A percentile compares a stretch with the other conserved stretches of the same genome.
Conservation (phyloP, 2,113 vertebrate genomes). For the Sturnira hondurensis region DNA sequence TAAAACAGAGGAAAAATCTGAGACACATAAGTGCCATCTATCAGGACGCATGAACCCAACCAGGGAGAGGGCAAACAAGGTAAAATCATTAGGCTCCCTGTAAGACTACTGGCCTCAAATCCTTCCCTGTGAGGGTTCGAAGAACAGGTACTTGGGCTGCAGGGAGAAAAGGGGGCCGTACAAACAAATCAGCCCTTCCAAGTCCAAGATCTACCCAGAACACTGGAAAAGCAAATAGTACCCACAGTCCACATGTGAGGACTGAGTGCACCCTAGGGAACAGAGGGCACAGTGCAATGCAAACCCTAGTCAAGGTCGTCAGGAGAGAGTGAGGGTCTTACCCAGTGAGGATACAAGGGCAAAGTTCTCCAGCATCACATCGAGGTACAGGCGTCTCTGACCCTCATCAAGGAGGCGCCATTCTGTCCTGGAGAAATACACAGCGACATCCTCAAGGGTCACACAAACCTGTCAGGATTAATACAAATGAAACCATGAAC, state of each 20-base stretch:
- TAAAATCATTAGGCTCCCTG: neutral
- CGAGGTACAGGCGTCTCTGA: neutral
- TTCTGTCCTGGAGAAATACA: neutral
- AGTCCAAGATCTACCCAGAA: neutral
- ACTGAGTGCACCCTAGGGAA: no score
- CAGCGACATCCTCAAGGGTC: neutral
- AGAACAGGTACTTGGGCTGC: neutral
- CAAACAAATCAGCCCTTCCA: neutral
- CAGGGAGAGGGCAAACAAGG: neutral
- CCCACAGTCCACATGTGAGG: neutral
- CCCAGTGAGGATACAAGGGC: neutral
- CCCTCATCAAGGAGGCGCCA: neutral
- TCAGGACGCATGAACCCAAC: neutral
- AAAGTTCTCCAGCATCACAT: conserved; percentile 23
- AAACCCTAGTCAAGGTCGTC: neutral
- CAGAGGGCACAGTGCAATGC: no score
- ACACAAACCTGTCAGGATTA: neutral
- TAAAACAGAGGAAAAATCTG: no score
- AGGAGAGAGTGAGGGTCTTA: neutral
- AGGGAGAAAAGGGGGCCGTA: no score
- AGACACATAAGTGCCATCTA: neutral
- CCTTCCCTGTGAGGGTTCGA: neutral
- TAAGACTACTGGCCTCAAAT: no score
- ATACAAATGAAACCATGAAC: neutral
- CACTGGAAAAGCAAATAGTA: no score